Base-by-base conservation (phyloP, 2,888 invertebrate genomes). In the Parnassius apollo region DNA sequence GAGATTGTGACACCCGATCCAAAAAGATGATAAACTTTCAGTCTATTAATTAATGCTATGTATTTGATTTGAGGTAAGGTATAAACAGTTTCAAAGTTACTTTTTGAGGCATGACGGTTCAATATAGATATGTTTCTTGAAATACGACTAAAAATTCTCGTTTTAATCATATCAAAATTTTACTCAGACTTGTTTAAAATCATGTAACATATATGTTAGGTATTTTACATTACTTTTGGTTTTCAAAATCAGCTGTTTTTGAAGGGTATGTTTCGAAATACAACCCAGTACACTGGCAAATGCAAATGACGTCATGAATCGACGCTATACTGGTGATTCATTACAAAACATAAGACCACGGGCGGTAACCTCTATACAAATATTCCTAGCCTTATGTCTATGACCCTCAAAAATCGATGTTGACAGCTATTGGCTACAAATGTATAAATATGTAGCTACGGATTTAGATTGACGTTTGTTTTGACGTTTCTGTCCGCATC, bases 1-100 rank as follows among this genome's bases (percentile, higher is more conserved):
- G 94, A 93, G 65, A 93, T 62, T 42, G 81, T 77, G 64, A 88
- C 56, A 45, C 81, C 75, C 4, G 92, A 85, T 52, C 85, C 82
- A 46, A 80, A 63, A 18, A 91, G 72, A 65, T 93, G 93, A 76
- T 93, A 93, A 2, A 90, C 75, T 83, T 93, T 94, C 22, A 93
- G 78, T 71, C 92, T 88, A 76, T 93, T 93, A 48, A 94, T 70
- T 59, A 91, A 12, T 42, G 92, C 81, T 68, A 93, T 78, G 66
- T 86, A 83, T 72, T 82, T 86, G 58, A 93, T 86, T 57, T 81
- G 74, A 45, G 89, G 88, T 67, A 91, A 84, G 7, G 80, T 69
- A 75, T 83, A 91, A 44, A 91, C 90, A 42, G 84, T 78, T 72
- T 90, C 86, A 69, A 87, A 90, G 25, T 42, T 13, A 49, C 74